Evolutionary conservation across 2,888 invertebrate species (phyloP).

Genomic region (Lithophane semibrunnea): DNA sequence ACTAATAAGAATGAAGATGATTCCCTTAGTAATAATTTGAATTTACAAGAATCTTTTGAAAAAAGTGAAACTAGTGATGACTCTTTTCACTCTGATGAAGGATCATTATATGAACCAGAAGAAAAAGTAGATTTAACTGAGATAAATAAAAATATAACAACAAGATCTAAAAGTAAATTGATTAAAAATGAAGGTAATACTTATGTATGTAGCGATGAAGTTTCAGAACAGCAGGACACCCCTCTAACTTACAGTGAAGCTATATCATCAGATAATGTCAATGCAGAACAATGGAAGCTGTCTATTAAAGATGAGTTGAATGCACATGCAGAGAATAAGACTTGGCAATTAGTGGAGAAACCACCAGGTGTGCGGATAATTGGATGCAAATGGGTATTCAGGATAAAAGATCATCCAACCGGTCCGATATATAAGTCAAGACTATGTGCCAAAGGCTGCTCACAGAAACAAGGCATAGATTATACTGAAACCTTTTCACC

Average conservation of each 20-base stretch:
- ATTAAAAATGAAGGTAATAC: background rate
- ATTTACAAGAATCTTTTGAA: background rate
- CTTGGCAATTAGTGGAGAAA: background rate
- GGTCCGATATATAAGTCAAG: background rate
- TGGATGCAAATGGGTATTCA: too few relatives aligned
- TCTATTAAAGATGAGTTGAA: background rate
- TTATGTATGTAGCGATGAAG: background rate
- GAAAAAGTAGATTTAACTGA: too few relatives aligned
- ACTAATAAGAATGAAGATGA: background rate
- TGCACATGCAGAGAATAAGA: background rate
- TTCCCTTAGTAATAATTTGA: background rate
- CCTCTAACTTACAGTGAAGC: background rate
- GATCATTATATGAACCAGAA: background rate
- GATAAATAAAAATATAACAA: background rate
- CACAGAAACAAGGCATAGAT: background rate
- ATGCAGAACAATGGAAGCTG: background rate
- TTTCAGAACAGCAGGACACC: background rate
- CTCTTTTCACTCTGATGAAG: background rate
- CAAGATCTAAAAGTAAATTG: background rate
- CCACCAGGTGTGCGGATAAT: background rate
- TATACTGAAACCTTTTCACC: background rate
- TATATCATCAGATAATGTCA: background rate
- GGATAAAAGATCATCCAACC: too few relatives aligned
- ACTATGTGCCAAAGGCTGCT: background rate
- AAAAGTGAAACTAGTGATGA: background rate